Conservation (phyloP, 2,113 vertebrate genomes). For the Holacanthus passer region DNA sequence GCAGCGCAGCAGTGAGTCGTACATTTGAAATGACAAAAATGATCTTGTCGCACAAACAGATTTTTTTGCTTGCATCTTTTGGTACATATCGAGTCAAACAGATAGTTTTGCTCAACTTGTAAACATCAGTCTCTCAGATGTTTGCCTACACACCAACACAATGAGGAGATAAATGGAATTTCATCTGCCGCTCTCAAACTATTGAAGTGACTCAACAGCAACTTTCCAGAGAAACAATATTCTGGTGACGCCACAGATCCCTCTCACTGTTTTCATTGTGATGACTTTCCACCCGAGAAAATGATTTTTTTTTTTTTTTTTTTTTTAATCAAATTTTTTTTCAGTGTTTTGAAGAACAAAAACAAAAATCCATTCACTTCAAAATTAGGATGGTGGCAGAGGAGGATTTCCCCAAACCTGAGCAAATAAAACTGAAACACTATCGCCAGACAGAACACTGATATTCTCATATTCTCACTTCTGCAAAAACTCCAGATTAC, state of each 20-base stretch:
- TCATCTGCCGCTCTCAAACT: conserved; percentile 1
- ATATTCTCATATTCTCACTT: background rate
- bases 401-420: conserved; percentile 1
- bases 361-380: background rate
- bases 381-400: background rate
- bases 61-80: background rate
- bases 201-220: background rate
- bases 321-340: too few relatives aligned
- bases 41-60: background rate
- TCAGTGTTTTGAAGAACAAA: background rate
- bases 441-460: background rate
- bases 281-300: background rate
- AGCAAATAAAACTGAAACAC: conserved; percentile 6
- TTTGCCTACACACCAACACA: background rate
- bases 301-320: background rate
- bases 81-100: background rate
- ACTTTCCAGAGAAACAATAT: conserved; percentile 3
- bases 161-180: background rate
- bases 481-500: background rate
- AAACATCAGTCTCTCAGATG: background rate
- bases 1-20: background rate
- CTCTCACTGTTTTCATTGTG: background rate
- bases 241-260: background rate
- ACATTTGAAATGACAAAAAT: background rate
- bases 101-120: background rate